Conservation (phyloP, 2,113 vertebrate species). For the Grantiella picta region DNA sequence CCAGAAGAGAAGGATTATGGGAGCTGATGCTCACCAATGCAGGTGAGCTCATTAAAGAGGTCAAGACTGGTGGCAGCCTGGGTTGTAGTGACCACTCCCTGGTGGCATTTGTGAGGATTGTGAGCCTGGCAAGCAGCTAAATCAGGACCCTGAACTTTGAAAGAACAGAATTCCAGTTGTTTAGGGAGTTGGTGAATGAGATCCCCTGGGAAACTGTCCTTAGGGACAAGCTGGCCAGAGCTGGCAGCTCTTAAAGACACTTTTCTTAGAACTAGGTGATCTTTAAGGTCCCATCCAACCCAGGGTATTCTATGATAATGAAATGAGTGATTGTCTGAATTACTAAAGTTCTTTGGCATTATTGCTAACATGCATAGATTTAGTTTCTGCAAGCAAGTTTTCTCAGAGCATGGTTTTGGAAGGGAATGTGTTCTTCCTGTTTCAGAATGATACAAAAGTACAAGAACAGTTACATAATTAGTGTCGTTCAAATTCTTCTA, state of each 20-base stretch:
- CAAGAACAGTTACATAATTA: not conserved
- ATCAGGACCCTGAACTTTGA: not conserved
- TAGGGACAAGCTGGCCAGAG: not conserved
- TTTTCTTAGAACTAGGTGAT: not conserved
- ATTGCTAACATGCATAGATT: not conserved
- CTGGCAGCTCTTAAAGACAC: not conserved
- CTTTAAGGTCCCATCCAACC: not conserved
- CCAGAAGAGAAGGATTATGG: not conserved
- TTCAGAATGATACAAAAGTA: not conserved
- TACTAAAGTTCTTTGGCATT: not conserved
- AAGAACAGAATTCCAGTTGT: not conserved
- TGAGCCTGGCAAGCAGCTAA: not conserved
- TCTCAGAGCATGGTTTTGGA: not conserved
- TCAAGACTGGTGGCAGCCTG: not conserved
- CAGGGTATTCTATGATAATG: not conserved
- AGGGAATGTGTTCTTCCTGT: not conserved
- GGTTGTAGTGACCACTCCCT: not conserved
- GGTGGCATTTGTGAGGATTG: not conserved
- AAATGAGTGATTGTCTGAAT: not conserved
- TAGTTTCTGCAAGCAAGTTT: not conserved
- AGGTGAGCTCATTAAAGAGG: not conserved
- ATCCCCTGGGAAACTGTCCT: not conserved
- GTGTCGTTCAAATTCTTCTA: not conserved
- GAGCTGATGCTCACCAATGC: not conserved
- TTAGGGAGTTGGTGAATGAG: not conserved